Percentiles rank a stretch among this genome's conserved stretches.
Evolutionary conservation across 2,888 invertebrate species (phyloP).

Genomic region (Adelognathus sp.): DNA sequence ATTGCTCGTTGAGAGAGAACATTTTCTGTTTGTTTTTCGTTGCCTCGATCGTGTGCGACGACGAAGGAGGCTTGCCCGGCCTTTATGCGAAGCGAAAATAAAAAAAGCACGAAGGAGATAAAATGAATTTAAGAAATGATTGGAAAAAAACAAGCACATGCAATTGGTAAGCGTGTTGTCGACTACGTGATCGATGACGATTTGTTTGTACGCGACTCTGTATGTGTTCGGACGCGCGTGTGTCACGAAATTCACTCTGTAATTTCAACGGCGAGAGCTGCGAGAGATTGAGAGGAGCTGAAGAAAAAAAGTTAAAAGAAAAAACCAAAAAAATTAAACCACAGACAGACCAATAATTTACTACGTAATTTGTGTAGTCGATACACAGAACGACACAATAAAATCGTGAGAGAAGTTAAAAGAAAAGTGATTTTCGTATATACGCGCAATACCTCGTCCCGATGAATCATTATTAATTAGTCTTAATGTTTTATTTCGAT

Average conservation of each 20-base stretch:
- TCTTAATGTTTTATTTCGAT: too few species aligned
- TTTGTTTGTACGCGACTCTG: conserved; percentile 33
- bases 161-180: conserved; percentile 48
- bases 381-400: conserved; percentile 70
- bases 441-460: too few species aligned
- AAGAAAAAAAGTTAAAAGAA: conserved; percentile 20
- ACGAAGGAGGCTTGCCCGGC: conserved; percentile 20
- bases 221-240: conserved; percentile 32
- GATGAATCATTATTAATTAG: too few species aligned
- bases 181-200: conserved; percentile 30
- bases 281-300: conserved; percentile 5
- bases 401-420: conserved; percentile 67
- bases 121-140: not conserved
- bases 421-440: not conserved
- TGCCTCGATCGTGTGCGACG: conserved; percentile 1
- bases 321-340: conserved; percentile 54
- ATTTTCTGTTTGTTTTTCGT: not conserved
- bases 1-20: not conserved
- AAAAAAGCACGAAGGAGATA: not conserved
- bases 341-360: conserved; percentile 75
- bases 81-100: not conserved
- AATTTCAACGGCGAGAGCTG: conserved; percentile 28
- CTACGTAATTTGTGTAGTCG: conserved; percentile 72
- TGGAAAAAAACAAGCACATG: conserved; percentile 16
- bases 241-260: conserved; percentile 32